Conservation (phyloP, 2,113 vertebrate genomes). For the Thamnaconus septentrionalis region DNA sequence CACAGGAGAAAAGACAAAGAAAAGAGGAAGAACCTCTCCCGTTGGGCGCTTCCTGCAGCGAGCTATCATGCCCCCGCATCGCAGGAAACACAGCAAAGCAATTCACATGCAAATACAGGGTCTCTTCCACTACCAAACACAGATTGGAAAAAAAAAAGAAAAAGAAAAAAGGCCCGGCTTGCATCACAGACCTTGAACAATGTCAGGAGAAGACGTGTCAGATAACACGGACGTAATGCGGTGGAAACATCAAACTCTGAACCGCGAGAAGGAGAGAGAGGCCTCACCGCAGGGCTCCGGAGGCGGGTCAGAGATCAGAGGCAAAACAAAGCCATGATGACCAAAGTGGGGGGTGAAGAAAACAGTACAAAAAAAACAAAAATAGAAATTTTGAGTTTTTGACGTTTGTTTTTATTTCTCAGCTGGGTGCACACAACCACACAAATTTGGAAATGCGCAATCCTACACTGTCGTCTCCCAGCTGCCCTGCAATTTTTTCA, state of each 20-base stretch:
- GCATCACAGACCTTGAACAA: slow-evolving; percentile 54
- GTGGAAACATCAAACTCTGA: slow-evolving; percentile 37
- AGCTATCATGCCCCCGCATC: slow-evolving; percentile 51
- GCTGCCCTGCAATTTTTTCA: slow-evolving; percentile 34
- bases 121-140: slow-evolving; percentile 22
- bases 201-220: slow-evolving; percentile 34
- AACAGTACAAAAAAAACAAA: not conserved
- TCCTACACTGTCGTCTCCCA: slow-evolving; percentile 4
- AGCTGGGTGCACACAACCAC: too few relatives aligned
- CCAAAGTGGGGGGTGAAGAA: too few relatives aligned
- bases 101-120: slow-evolving; percentile 68
- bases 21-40: slow-evolving; percentile 10
- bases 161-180: slow-evolving; percentile 34
- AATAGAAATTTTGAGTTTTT: too few relatives aligned
- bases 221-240: slow-evolving; percentile 47
- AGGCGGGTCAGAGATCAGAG: too few relatives aligned
- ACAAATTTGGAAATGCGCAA: not conserved
- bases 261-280: slow-evolving; percentile 19
- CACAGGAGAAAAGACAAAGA: not conserved
- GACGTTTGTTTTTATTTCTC: too few relatives aligned
- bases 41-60: slow-evolving; percentile 27
- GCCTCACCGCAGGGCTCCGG: too few relatives aligned
- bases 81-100: slow-evolving; percentile 57
- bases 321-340: too few relatives aligned
- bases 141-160: slow-evolving; percentile 53